Conservation (phyloP, 2,113 vertebrate species). For the Cryptoleucopteryx plumbea region DNA sequence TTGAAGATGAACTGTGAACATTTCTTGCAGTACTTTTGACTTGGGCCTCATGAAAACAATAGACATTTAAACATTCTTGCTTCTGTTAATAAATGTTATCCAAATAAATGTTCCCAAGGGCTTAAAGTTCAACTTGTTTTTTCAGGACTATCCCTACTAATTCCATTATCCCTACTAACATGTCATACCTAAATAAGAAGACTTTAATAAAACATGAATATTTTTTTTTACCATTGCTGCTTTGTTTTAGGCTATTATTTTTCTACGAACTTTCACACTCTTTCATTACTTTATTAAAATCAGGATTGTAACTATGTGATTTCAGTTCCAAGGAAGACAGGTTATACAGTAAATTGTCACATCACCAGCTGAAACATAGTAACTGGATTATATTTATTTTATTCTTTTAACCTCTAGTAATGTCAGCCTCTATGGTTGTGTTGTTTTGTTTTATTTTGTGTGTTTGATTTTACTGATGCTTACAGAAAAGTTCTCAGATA, state of each 20-base stretch:
- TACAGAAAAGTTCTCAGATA: not conserved
- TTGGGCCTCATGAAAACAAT: not conserved
- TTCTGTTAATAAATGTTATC: not conserved
- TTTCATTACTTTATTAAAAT: not conserved
- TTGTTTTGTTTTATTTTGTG: not conserved
- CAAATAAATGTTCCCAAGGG: not conserved
- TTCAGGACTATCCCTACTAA: not conserved
- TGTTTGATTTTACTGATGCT: not conserved
- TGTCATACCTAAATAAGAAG: not conserved
- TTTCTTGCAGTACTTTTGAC: not conserved
- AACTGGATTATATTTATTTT: not conserved
- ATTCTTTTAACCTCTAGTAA: not conserved
- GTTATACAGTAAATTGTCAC: not conserved
- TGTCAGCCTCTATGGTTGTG: not conserved
- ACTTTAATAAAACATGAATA: not conserved
- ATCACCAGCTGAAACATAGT: not conserved
- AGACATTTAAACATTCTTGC: not conserved
- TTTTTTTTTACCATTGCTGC: not conserved
- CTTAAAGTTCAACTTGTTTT: not conserved
- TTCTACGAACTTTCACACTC: not conserved
- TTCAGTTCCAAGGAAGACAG: not conserved
- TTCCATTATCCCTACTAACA: not conserved
- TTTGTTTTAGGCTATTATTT: not conserved
- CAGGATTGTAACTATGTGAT: not conserved
- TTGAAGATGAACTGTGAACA: not conserved